Evolutionary conservation across 2,888 invertebrate genomes (phyloP).

Genomic region (Tanypteryx hageni): DNA sequence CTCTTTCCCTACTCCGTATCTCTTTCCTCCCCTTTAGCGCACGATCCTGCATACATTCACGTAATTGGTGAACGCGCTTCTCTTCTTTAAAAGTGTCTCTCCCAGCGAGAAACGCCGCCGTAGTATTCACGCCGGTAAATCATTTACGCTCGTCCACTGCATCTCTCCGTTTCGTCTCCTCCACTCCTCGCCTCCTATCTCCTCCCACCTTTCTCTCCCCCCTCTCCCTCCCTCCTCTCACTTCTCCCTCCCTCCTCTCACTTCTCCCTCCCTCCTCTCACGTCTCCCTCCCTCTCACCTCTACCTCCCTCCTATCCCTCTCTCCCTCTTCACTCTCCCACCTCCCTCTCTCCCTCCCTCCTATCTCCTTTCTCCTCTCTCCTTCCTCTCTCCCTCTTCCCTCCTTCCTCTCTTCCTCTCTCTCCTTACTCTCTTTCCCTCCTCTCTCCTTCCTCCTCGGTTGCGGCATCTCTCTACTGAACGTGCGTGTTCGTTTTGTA

Average conservation of each 20-base stretch:
- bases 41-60: no score
- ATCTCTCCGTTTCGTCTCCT: background rate
- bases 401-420: background rate
- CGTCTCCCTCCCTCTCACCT: background rate
- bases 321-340: background rate
- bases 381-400: background rate
- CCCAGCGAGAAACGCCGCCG: background rate
- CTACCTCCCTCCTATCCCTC: background rate
- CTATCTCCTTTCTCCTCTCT: background rate
- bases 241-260: background rate
- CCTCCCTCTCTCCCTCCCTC: background rate
- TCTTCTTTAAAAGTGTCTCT: no score
- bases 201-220: background rate
- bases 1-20: no score
- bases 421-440: background rate
- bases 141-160: background rate
- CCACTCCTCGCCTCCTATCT: background rate
- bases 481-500: background rate
- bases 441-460: background rate
- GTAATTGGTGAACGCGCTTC: no score
- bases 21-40: no score
- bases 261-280: background rate
- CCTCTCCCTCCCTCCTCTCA: background rate
- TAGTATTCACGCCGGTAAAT: background rate
- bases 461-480: background rate